These are phyloP conservation scores for Pyrocoelia pectoralis DNA, from an alignment of 2,888 invertebrate genomes.

Conservation along the genomic window DNA sequence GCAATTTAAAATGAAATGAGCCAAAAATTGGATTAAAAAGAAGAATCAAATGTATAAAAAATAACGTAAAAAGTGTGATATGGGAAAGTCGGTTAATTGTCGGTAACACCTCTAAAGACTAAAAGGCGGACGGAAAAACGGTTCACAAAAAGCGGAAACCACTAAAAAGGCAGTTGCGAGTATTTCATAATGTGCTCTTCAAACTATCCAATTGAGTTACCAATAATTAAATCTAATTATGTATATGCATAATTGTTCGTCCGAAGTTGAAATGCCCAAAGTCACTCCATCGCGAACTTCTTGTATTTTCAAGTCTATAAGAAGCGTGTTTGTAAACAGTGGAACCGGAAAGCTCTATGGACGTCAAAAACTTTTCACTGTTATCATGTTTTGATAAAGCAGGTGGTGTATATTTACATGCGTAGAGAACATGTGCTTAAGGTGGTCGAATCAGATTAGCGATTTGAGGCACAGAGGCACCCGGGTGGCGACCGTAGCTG, in stretches of 20 bases:
- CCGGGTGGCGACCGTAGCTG: conserved; percentile 43
- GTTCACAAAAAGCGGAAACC: no score
- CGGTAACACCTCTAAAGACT: neutral
- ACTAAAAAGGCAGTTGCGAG: no score
- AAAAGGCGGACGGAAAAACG: neutral
- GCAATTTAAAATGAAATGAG: neutral
- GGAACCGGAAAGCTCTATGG: neutral
- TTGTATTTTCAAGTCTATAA: no score
- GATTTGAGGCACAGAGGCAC: conserved; percentile 21
- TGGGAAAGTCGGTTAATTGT: neutral
- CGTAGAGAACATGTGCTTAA: conserved; percentile 23
- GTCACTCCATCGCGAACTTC: no score
- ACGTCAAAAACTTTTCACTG: neutral
- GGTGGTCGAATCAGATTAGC: conserved; percentile 18
- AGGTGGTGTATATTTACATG: conserved; percentile 9
- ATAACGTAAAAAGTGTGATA: no score
- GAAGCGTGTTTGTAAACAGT: conserved; percentile 1
- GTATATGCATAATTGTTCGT: no score
- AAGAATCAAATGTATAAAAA: no score
- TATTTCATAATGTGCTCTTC: no score
- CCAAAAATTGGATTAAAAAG: neutral
- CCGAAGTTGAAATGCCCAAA: no score
- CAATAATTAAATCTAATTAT: no score
- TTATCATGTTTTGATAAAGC: neutral
- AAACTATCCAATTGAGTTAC: no score